Evolutionary conservation across 2,888 invertebrate species (phyloP).

Genomic region (Xylota segnis): DNA sequence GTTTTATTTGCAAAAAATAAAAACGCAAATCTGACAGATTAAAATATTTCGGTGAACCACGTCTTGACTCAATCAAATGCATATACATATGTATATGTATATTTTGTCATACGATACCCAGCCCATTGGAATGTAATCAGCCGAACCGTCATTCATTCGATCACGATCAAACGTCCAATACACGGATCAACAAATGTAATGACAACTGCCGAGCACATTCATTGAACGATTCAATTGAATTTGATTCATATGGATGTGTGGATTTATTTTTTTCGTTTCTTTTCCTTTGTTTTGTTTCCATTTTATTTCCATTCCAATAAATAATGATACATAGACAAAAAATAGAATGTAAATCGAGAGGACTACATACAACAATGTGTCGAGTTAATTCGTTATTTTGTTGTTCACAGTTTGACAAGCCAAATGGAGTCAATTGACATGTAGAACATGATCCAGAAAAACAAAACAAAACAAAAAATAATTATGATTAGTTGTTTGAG

Average conservation of each 20-base stretch:
- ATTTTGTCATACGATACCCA: conserved; percentile 22
- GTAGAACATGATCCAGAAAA: conserved; percentile 35
- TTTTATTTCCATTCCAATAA: conserved; percentile 30
- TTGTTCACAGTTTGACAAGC: conserved; percentile 40
- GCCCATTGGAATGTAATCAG: conserved; percentile 17
- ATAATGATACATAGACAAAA: conserved; percentile 25
- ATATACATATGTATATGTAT: neutral
- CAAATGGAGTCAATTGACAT: conserved; percentile 61
- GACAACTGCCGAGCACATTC: conserved; percentile 50
- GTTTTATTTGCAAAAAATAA: conserved; percentile 42
- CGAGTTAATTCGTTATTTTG: neutral
- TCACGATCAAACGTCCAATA: conserved; percentile 61
- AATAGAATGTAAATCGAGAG: conserved; percentile 23
- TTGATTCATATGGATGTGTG: conserved; percentile 53
- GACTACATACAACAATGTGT: conserved; percentile 7
- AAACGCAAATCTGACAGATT: conserved; percentile 25
- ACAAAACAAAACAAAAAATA: neutral
- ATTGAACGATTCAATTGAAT: conserved; percentile 63
- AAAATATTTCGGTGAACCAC: conserved; percentile 43
- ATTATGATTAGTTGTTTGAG: conserved; percentile 29
- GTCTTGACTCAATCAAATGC: conserved; percentile 46
- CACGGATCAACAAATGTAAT: conserved; percentile 57
- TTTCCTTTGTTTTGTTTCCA: too few relatives aligned
- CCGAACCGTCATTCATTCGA: conserved; percentile 45
- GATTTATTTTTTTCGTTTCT: conserved; percentile 3